Evolutionary conservation across 2,888 invertebrate species (phyloP).

Genomic region (Desoria tigrina): DNA sequence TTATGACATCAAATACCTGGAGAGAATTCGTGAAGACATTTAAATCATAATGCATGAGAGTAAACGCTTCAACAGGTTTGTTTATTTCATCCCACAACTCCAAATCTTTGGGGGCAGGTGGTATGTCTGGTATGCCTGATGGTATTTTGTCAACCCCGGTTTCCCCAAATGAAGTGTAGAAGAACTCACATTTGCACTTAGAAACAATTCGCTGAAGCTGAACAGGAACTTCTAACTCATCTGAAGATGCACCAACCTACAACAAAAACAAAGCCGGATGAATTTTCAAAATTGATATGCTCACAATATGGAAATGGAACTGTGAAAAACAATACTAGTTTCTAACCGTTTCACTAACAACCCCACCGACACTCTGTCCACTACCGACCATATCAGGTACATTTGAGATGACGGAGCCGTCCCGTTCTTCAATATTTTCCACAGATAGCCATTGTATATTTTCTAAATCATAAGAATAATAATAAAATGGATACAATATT

Average conservation of each 20-base stretch:
- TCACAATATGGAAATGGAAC: too few relatives aligned
- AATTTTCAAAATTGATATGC: too few relatives aligned
- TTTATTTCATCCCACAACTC: constrained; percentile 79
- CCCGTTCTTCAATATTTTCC: constrained; percentile 81
- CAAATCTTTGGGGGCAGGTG: constrained; percentile 67
- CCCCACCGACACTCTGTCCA: constrained; percentile 95
- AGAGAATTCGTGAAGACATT: constrained; percentile 96
- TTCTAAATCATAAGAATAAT: constrained; percentile 63
- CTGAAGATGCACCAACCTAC: constrained; percentile 49
- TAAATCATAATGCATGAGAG: constrained; percentile 95
- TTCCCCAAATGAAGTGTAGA: constrained; percentile 91
- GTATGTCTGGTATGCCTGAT: constrained; percentile 65
- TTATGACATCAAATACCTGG: constrained; percentile 69
- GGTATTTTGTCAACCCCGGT: constrained; percentile 67
- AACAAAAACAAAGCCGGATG: too few relatives aligned
- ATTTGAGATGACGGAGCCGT: constrained; percentile 76
- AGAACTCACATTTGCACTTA: constrained; percentile 96
- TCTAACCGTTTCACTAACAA: constrained; percentile 82
- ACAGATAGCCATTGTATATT: constrained; percentile 95
- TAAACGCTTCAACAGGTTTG: constrained; percentile 93
- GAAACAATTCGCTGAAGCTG: constrained; percentile 95
- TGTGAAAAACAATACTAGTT: too few relatives aligned
- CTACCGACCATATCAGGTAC: constrained; percentile 87
- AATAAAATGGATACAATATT: too few relatives aligned
- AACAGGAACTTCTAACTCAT: constrained; percentile 54